Conservation (phyloP, 2,797 vertebrate species). For the Coluber constrictor region DNA sequence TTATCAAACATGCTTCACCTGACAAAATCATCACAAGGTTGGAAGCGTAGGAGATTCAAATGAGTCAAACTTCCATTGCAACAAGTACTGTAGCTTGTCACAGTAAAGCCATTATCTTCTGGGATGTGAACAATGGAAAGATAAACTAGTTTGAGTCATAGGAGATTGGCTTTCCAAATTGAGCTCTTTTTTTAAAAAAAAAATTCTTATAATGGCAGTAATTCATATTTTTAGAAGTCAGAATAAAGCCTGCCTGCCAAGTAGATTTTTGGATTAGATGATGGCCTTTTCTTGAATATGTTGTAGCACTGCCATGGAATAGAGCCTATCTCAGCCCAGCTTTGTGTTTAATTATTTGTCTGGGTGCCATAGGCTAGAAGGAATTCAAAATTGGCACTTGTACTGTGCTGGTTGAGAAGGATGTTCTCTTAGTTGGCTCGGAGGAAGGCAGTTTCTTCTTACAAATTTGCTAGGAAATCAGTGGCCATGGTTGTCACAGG, state of each 20-base stretch:
- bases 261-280: neutral
- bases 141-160: neutral
- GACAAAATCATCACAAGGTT: neutral
- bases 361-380: neutral
- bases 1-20: neutral
- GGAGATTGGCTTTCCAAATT: neutral
- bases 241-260: neutral
- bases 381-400: neutral
- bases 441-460: neutral
- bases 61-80: neutral
- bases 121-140: neutral
- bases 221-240: neutral
- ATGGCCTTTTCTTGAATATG: neutral
- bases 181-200: neutral
- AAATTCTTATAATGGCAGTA: neutral
- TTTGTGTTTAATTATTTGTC: neutral
- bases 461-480: neutral
- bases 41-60: neutral
- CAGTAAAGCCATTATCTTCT: neutral
- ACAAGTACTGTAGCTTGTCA: neutral
- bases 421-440: neutral
- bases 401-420: neutral
- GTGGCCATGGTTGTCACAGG: neutral
- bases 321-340: neutral
- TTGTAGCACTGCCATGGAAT: neutral